phyloP scores from a whole-genome alignment of 2,797 vertebrate species.

The Coranthus polyacanthus region DNA sequence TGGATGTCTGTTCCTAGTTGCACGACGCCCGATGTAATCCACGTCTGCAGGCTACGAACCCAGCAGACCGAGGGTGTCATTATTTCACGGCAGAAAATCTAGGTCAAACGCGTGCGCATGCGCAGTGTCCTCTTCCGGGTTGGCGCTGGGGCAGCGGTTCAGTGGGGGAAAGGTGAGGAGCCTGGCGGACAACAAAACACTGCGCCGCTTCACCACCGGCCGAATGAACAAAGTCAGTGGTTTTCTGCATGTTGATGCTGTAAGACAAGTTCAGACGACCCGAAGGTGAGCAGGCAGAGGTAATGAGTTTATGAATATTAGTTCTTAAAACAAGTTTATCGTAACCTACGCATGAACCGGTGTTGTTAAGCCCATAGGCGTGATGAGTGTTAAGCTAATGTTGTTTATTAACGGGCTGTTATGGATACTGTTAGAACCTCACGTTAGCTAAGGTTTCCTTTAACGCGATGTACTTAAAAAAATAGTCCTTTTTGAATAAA shows the following conservation, averaged over 20 bases:
- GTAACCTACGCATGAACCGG: not conserved
- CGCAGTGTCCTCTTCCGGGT: conserved; percentile 4
- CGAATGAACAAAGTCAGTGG: not conserved
- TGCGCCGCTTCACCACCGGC: not conserved
- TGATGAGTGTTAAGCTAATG: not conserved
- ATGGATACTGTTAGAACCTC: too few relatives aligned
- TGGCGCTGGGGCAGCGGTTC: not conserved
- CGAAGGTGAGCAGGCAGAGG: conserved; percentile 36
- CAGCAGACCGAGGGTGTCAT: not conserved
- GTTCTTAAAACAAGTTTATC: not conserved
- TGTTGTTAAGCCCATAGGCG: not conserved
- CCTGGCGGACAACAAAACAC: not conserved
- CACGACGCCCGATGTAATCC: not conserved
- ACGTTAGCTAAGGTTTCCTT: too few relatives aligned
- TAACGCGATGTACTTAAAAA: too few relatives aligned
- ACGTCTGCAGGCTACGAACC: not conserved
- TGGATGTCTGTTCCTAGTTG: not conserved
- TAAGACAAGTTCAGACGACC: not conserved
- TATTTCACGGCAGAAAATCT: conserved; percentile 2
- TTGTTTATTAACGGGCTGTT: too few relatives aligned
- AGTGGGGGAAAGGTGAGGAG: conserved; percentile 73
- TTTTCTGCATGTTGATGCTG: not conserved
- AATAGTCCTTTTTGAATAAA: too few relatives aligned
- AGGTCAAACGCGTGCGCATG: conserved; percentile 47
- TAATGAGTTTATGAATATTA: too few relatives aligned